Conservation (phyloP, 2,113 vertebrate genomes). For the Sula dactylatra region DNA sequence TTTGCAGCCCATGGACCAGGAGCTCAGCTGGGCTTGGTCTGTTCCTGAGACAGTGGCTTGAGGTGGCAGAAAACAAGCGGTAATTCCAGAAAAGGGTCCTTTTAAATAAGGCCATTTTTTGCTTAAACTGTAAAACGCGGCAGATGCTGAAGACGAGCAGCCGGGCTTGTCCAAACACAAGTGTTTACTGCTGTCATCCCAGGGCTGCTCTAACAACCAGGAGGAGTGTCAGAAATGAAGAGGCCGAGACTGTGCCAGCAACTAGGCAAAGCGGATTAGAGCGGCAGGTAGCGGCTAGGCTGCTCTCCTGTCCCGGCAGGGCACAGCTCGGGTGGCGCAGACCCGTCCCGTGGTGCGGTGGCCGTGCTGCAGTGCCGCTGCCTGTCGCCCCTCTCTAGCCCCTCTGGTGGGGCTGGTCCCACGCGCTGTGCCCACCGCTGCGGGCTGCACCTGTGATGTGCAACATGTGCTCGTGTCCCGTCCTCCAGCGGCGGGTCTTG, state of each 20-base stretch:
- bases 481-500: too few species aligned
- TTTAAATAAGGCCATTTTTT: background rate
- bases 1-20: background rate
- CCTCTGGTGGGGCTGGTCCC: background rate
- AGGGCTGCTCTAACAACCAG: background rate
- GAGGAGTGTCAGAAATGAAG: background rate
- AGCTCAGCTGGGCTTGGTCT: background rate
- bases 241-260: background rate
- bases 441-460: background rate
- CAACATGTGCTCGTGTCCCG: rapidly evolving
- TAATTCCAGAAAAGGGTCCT: background rate
- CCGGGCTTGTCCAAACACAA: background rate
- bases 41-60: background rate
- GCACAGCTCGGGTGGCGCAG: background rate
- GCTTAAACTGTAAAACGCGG: background rate
- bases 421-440: rapidly evolving
- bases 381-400: too few species aligned
- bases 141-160: background rate
- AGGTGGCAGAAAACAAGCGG: background rate
- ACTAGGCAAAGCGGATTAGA: background rate
- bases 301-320: background rate
- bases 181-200: background rate
- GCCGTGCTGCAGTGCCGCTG: background rate
- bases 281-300: rapidly evolving
- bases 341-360: background rate